These are phyloP conservation scores for Drosophila grimshawi DNA, from an alignment of 1,140 invertebrate species.

Conservation along the genomic window DNA sequence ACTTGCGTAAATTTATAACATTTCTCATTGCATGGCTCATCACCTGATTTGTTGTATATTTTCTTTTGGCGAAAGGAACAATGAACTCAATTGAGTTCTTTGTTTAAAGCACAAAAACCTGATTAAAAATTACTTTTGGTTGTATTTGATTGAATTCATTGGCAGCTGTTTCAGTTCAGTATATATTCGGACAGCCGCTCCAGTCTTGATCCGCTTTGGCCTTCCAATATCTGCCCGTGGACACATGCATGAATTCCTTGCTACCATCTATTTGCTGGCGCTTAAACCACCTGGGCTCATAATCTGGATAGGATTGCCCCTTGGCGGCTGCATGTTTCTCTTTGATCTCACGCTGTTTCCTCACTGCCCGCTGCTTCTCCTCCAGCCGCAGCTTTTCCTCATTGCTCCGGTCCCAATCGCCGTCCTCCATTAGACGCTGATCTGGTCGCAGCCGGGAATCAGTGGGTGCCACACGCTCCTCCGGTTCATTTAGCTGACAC, in stretches of 20 bases:
- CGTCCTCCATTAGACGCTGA: slow-evolving; percentile 98
- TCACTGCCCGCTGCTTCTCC: slow-evolving; percentile 94
- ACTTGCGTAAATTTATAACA: slow-evolving; percentile 43
- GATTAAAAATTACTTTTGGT: not conserved
- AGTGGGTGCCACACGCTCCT: slow-evolving; percentile 97
- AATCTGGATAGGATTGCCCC: slow-evolving; percentile 90
- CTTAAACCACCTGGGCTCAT: slow-evolving; percentile 96
- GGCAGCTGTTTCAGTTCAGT: slow-evolving; percentile 85
- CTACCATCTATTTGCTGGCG: slow-evolving; percentile 92
- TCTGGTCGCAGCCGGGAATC: slow-evolving; percentile 97
- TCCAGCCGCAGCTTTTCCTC: slow-evolving; percentile 93
- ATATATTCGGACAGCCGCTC: slow-evolving; percentile 96
- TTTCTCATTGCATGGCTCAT: slow-evolving; percentile 21
- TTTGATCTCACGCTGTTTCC: slow-evolving; percentile 90
- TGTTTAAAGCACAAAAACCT: not conserved
- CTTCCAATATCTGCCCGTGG: slow-evolving; percentile 96
- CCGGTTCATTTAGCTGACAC: slow-evolving; percentile 97
- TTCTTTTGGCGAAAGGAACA: not conserved
- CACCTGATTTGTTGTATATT: not conserved
- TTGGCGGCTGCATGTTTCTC: slow-evolving; percentile 90
- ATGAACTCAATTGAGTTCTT: not conserved
- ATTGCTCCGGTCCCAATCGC: slow-evolving; percentile 98
- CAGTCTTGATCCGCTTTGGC: slow-evolving; percentile 95
- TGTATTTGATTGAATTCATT: slow-evolving; percentile 1
- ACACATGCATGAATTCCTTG: slow-evolving; percentile 93